These are phyloP conservation scores for Neosilurus hyrtlii DNA, from an alignment of 2,797 vertebrate genomes.

Conservation along the genomic window DNA sequence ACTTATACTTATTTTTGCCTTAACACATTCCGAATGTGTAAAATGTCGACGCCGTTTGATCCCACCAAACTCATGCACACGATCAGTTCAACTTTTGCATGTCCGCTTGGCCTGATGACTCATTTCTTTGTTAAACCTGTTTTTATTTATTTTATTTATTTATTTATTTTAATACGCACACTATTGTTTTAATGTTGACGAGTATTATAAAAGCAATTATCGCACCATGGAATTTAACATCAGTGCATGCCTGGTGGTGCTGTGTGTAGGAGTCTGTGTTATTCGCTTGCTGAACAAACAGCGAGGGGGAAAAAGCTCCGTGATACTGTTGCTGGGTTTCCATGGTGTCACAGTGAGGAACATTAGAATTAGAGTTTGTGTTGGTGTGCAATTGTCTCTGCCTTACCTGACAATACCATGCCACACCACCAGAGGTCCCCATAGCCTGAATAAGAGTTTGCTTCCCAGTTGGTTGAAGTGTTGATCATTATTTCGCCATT, in stretches of 20 bases:
- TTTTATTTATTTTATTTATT: background rate
- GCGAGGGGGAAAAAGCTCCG: background rate
- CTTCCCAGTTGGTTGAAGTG: background rate
- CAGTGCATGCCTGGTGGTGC: background rate
- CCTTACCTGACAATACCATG: background rate
- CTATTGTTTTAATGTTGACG: background rate
- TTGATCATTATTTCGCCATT: background rate
- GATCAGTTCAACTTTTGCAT: background rate
- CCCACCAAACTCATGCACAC: background rate
- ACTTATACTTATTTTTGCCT: background rate
- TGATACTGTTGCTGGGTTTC: conserved; percentile 32
- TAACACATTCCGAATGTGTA: background rate
- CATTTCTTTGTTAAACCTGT: background rate
- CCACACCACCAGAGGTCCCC: conserved; percentile 15
- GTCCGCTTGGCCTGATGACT: background rate
- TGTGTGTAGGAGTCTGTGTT: background rate
- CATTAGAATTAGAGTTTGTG: conserved; percentile 15
- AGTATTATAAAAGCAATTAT: background rate
- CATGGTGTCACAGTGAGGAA: conserved; percentile 19
- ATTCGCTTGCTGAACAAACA: background rate
- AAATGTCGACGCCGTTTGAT: background rate
- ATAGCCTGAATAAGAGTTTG: background rate
- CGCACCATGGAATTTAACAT: background rate
- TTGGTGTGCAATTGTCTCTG: background rate
- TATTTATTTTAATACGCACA: background rate